Conservation (phyloP, 2,113 vertebrate genomes). For the Cochlearius cochlearius region DNA sequence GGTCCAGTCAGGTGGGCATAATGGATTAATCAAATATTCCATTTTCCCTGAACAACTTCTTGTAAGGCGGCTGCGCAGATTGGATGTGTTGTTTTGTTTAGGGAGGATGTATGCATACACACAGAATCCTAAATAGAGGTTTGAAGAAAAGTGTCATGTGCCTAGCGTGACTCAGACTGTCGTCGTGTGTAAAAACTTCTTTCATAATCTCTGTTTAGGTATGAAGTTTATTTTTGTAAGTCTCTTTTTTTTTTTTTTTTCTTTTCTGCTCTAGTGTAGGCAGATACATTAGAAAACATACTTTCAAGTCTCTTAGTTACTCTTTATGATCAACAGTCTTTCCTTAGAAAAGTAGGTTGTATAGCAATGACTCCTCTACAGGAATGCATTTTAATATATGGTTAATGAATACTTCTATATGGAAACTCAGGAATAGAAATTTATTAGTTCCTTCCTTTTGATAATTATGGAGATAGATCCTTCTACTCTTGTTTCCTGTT, state of each 20-base stretch:
- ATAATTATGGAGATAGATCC: constrained; percentile 7
- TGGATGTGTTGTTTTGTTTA: background rate
- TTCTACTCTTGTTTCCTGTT: constrained; percentile 29
- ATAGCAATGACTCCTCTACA: background rate
- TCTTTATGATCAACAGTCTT: background rate
- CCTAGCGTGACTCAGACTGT: background rate
- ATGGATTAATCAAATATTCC: background rate
- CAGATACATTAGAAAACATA: background rate
- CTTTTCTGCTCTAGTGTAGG: background rate
- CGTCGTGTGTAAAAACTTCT: background rate
- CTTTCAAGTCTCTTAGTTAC: background rate
- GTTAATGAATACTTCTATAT: background rate
- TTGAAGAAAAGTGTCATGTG: background rate
- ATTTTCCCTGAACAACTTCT: background rate
- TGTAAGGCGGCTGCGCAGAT: background rate
- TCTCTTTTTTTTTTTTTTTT: too few relatives aligned
- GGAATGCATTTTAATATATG: constrained; percentile 20
- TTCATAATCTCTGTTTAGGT: background rate
- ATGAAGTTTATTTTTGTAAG: background rate
- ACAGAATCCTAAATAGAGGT: background rate
- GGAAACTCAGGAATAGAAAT: background rate
- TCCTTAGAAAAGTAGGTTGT: background rate
- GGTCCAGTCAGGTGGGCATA: background rate
- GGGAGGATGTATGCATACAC: background rate
- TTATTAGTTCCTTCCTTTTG: constrained; percentile 28